Conservation (phyloP, 1,140 invertebrate genomes). For the Camponotus pennsylvanicus region DNA sequence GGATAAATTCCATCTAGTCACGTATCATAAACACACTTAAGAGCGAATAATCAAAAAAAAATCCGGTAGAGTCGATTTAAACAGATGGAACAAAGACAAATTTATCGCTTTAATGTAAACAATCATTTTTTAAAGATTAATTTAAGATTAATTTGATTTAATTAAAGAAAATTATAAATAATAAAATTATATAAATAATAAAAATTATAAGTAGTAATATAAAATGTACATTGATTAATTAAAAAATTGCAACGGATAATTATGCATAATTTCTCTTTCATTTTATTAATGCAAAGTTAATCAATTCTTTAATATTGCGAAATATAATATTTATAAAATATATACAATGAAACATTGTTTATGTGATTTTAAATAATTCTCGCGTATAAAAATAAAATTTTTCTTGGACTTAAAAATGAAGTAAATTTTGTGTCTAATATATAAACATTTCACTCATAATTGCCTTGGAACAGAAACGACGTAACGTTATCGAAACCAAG, state of each 20-base stretch:
- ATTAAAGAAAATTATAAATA: background rate
- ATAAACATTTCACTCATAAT: conserved; percentile 49
- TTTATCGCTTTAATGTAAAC: conserved; percentile 13
- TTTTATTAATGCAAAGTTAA: background rate
- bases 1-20: conserved; percentile 1
- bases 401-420: background rate
- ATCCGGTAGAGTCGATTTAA: conserved; percentile 14
- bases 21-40: conserved; percentile 14
- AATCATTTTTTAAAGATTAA: background rate
- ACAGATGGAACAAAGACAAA: conserved; percentile 3
- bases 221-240: background rate
- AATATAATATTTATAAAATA: background rate
- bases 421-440: background rate
- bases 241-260: background rate
- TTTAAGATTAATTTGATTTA: background rate
- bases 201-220: background rate
- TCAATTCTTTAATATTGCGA: background rate
- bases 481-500: conserved; percentile 11
- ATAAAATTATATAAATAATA: background rate
- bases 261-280: background rate
- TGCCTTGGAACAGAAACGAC: conserved; percentile 29
- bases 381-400: conserved; percentile 1
- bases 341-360: background rate
- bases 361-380: conserved; percentile 23
- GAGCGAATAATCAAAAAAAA: background rate